Conservation (phyloP, 2,888 invertebrate species). For the Anaspis maculata region DNA sequence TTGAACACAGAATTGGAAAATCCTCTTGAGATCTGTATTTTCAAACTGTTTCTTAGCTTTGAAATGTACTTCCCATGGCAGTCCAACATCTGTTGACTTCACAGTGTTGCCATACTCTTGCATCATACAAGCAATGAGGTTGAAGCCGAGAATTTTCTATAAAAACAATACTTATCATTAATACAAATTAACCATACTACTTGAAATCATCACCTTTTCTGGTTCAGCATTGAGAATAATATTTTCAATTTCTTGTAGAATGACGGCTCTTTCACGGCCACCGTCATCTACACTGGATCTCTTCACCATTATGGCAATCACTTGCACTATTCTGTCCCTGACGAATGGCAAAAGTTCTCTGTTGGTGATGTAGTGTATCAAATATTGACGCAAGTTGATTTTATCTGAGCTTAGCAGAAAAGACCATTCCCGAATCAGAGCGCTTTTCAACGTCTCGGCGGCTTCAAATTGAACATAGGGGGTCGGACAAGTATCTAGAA, state of each 20-base stretch:
- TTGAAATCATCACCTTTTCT: conserved; percentile 48
- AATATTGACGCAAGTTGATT: conserved; percentile 63
- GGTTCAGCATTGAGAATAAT: conserved; percentile 63
- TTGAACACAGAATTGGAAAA: conserved; percentile 65
- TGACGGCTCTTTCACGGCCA: conserved; percentile 57
- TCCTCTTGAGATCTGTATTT: conserved; percentile 65
- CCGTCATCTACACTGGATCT: conserved; percentile 69
- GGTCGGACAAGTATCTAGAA: conserved; percentile 62
- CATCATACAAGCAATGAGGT: conserved; percentile 72
- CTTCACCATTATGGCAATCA: conserved; percentile 83
- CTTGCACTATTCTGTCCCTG: conserved; percentile 63
- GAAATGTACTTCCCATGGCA: conserved; percentile 83
- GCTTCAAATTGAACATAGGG: conserved; percentile 85
- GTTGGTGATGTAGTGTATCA: conserved; percentile 67
- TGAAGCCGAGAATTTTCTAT: conserved; percentile 76
- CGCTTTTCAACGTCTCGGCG: conserved; percentile 71
- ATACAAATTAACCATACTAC: no score
- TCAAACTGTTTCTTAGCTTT: conserved; percentile 80
- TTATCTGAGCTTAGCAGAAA: conserved; percentile 61
- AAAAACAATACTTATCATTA: conserved; percentile 23
- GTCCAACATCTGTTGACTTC: conserved; percentile 77
- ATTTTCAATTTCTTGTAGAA: conserved; percentile 66
- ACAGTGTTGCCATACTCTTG: conserved; percentile 83
- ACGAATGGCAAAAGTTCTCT: conserved; percentile 67
- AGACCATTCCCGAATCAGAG: conserved; percentile 78